Evolutionary conservation across 2,888 invertebrate genomes (phyloP), one percentile per base, ranked within the genome.

Genomic region (Tetragnatha montana): DNA sequence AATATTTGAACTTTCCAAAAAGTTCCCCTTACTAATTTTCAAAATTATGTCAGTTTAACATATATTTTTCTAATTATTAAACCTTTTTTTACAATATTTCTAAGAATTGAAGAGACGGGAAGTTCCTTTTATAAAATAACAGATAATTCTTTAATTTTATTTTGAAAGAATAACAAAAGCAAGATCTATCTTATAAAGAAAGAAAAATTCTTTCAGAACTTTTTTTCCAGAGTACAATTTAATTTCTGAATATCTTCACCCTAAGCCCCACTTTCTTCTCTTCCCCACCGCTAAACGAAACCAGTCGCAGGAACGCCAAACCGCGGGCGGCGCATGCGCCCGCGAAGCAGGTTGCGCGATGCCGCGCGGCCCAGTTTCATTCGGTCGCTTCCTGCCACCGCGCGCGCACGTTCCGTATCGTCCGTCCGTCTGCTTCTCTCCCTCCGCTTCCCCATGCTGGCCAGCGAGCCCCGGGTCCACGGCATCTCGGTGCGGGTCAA

Each of bases 401-500:
- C 4, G 19, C n/a, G 22, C 82, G 79, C 86, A 82, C 89, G 86
- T 17, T 6, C 81, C 49, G 70, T 21, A 49, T 4, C 17, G 17
- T 10, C 10, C 81, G 10, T 35, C 74, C 49, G 75, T 82, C 68
- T 12, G 68, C 47, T 21, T n/a, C 70, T 47, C 68, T 35, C 47
- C 50, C 21, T 49, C 17, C 19, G 73, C 14, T 21, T n/a, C 35
- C 70, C 79, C 7, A 90, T 90, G 90, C 69, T 90, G 87, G 87
- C 90, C 51, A 87, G 90, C 69, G 90, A 87, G 90, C 87, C 90
- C 35, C 83, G 90, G 17, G 75, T 87, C 14, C 80, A 87, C 47
- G 87, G 90, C 2, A 90, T 90, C 60, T 90, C 90, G n/a, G 87
- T 90, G 19, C 83, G 90, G 19, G 90, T 90, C 3, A 90, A 90